These are phyloP conservation scores for Malaclemys terrapin DNA, from an alignment of 2,113 vertebrate species.

Conservation along the genomic window DNA sequence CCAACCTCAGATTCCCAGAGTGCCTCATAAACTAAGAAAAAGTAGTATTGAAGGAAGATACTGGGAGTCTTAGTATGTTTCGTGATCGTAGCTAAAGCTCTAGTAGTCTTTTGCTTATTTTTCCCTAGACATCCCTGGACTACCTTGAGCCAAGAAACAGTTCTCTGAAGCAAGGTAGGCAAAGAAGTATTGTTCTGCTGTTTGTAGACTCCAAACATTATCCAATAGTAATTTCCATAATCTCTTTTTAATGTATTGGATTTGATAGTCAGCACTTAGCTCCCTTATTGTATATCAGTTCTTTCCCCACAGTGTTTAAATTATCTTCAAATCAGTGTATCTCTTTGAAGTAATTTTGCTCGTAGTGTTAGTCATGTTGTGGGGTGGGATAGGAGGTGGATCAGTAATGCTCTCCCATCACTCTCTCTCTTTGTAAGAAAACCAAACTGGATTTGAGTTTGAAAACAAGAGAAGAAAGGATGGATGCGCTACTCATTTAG, in stretches of 20 bases:
- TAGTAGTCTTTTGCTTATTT: neutral
- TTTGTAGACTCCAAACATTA: neutral
- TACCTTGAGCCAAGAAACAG: neutral
- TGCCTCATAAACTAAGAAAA: neutral
- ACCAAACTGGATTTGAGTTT: neutral
- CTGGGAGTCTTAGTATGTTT: neutral
- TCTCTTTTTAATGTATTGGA: neutral
- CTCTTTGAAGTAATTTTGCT: conserved; percentile 62
- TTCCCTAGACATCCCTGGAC: neutral
- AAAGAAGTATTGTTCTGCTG: neutral
- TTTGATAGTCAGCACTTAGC: neutral
- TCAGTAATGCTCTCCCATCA: conserved; percentile 51
- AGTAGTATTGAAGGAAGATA: neutral
- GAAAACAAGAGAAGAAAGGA: conserved; percentile 18
- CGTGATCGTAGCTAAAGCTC: neutral
- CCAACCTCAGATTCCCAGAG: neutral
- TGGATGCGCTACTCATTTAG: conserved; percentile 27
- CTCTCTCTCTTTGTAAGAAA: conserved; percentile 47
- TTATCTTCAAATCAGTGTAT: conserved; percentile 45
- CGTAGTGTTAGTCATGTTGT: conserved; percentile 40
- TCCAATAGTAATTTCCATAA: conserved; percentile 13
- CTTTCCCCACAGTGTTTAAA: conserved; percentile 32
- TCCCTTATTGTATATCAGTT: conserved; percentile 7
- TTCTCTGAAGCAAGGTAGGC: neutral
- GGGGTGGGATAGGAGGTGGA: neutral